These are phyloP conservation scores for Tylochromis polylepis DNA, from an alignment of 2,113 vertebrate genomes.

Conservation along the genomic window DNA sequence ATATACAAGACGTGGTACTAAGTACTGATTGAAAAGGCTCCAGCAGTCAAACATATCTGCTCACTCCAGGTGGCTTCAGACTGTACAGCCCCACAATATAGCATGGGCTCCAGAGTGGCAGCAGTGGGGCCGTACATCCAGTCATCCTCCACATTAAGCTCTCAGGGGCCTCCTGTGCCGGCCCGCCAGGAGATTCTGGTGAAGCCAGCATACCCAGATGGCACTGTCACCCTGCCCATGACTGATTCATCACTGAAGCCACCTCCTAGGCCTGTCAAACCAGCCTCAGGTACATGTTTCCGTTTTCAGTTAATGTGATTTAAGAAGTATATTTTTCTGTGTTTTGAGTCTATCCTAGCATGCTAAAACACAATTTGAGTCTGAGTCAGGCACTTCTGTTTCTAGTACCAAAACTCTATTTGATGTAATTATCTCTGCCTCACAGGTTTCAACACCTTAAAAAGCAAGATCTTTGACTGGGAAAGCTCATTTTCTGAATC, in stretches of 20 bases:
- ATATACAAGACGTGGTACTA: not conserved
- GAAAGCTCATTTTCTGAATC: constrained; percentile 53
- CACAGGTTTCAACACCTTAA: constrained; percentile 39
- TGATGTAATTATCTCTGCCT: not conserved
- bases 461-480: constrained; percentile 73
- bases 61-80: constrained; percentile 69
- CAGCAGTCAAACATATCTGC: not conserved
- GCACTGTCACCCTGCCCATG: constrained; percentile 69
- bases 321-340: not conserved
- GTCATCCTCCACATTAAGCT: constrained; percentile 56
- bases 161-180: constrained; percentile 79
- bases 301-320: not conserved
- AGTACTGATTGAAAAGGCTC: not conserved
- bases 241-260: constrained; percentile 63
- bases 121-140: constrained; percentile 93
- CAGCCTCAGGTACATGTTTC: constrained; percentile 40
- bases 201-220: constrained; percentile 83
- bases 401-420: not conserved
- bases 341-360: not conserved
- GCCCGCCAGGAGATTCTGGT: constrained; percentile 79
- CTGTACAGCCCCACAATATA: constrained; percentile 64
- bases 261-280: constrained; percentile 54
- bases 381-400: not conserved
- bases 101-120: constrained; percentile 81
- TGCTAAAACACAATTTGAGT: not conserved